phyloP scores from a whole-genome alignment of 1,140 invertebrate genomes.

The Drosophila melanogaster region DNA sequence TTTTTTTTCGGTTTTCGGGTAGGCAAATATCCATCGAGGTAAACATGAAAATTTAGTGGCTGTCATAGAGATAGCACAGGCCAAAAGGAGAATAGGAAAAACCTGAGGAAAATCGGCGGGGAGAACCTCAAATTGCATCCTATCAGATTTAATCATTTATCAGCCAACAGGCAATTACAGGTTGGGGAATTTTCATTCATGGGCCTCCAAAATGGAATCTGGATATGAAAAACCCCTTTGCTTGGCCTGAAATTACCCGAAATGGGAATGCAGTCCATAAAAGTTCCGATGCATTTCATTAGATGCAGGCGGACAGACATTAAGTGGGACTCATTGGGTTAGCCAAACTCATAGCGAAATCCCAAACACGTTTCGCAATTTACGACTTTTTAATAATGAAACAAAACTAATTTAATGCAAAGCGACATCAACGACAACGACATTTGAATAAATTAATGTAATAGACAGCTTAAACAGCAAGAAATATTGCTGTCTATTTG shows the following conservation, averaged over 20 bases:
- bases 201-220: not conserved
- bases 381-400: conserved; percentile 68
- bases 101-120: not conserved
- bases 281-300: conserved; percentile 21
- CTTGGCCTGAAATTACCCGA: conserved; percentile 25
- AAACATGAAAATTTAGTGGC: conserved; percentile 51
- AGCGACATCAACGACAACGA: conserved; percentile 60
- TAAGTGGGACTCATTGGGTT: conserved; percentile 27
- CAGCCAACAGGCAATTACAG: conserved; percentile 46
- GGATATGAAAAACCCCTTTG: conserved; percentile 1
- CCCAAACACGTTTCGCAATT: conserved; percentile 68
- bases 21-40: conserved; percentile 49
- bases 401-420: conserved; percentile 75
- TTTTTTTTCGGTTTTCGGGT: conserved; percentile 43
- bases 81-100: conserved; percentile 3
- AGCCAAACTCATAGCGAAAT: conserved; percentile 49
- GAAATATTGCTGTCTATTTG: conserved; percentile 33
- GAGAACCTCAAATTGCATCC: conserved; percentile 18
- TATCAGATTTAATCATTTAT: conserved; percentile 49
- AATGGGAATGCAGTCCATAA: conserved; percentile 28
- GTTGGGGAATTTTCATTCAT: conserved; percentile 25
- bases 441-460: conserved; percentile 83
- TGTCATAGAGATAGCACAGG: conserved; percentile 33
- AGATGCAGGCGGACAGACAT: not conserved
- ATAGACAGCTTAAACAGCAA: conserved; percentile 70